Percentiles rank a stretch among this genome's conserved stretches.
phyloP scores from a whole-genome alignment of 2,797 vertebrate genomes.

The Brachyrhaphis roseni region DNA sequence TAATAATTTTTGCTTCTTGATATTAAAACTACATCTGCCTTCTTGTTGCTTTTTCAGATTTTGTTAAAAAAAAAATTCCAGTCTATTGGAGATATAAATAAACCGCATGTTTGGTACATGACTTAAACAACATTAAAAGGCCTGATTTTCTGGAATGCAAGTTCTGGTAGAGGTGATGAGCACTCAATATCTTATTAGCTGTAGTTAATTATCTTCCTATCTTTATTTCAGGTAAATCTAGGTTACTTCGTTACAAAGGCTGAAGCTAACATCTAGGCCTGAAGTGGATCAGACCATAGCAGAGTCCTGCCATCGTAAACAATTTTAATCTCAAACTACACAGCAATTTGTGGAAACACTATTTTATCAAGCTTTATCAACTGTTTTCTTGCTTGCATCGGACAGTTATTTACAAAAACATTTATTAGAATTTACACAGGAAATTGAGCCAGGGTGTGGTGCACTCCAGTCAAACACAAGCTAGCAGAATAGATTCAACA shows the following conservation, averaged over 20 bases:
- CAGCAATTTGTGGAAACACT: neutral
- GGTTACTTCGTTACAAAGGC: neutral
- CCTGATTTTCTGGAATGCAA: neutral
- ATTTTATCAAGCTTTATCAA: neutral
- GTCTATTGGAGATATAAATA: neutral
- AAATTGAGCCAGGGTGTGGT: neutral
- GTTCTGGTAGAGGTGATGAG: neutral
- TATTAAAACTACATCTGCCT: neutral
- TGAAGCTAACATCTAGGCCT: neutral
- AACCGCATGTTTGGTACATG: neutral
- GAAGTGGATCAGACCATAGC: neutral
- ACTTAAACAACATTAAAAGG: neutral
- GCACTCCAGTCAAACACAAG: neutral
- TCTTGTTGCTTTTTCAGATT: neutral
- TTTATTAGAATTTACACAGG: neutral
- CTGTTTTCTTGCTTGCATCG: neutral
- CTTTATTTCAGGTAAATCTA: neutral
- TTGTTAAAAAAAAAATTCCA: neutral
- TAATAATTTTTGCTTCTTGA: slow-evolving; percentile 10
- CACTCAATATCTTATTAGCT: neutral
- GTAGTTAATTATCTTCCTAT: neutral
- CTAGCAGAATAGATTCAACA: neutral
- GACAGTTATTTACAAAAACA: neutral
- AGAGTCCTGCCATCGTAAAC: neutral
- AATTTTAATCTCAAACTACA: neutral